phyloP scores from a whole-genome alignment of 2,797 vertebrate species.

The Platyrinchus mystaceus region DNA sequence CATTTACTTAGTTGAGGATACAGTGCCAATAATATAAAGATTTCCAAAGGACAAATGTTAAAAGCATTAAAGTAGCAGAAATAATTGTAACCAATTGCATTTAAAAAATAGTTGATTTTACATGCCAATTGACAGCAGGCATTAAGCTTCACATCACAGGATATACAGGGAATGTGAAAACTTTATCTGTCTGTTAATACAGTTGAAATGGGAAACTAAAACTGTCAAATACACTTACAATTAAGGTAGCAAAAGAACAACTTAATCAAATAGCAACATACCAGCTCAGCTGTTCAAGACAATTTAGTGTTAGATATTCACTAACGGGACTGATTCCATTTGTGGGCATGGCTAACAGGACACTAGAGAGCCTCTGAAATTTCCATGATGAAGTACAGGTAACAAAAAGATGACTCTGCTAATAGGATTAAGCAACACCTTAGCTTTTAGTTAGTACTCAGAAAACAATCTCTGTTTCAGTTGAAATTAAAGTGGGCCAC shows the following conservation, averaged over 20 bases:
- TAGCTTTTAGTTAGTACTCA: neutral
- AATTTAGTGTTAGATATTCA: neutral
- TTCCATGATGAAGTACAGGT: neutral
- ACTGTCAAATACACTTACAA: slow-evolving; percentile 29
- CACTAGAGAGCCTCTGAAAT: neutral
- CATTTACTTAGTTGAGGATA: neutral
- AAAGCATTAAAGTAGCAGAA: neutral
- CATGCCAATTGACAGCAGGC: neutral
- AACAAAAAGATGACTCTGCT: neutral
- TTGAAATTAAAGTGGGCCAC: neutral
- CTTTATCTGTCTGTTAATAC: neutral
- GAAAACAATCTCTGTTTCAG: neutral
- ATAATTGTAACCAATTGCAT: neutral
- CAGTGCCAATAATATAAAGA: neutral
- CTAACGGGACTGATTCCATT: neutral
- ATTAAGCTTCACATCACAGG: neutral
- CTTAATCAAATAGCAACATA: slow-evolving; percentile 2
- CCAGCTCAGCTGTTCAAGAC: neutral
- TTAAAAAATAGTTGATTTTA: neutral
- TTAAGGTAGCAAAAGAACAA: slow-evolving; percentile 21
- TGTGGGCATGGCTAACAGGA: neutral
- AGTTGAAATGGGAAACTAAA: slow-evolving; percentile 27
- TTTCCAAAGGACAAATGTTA: neutral
- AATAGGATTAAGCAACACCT: neutral
- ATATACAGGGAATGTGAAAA: neutral